Percentiles rank a stretch among this genome's conserved stretches.
Evolutionary conservation across 2,888 invertebrate species (phyloP).

Genomic region (Aleiodes leptofemur): DNA sequence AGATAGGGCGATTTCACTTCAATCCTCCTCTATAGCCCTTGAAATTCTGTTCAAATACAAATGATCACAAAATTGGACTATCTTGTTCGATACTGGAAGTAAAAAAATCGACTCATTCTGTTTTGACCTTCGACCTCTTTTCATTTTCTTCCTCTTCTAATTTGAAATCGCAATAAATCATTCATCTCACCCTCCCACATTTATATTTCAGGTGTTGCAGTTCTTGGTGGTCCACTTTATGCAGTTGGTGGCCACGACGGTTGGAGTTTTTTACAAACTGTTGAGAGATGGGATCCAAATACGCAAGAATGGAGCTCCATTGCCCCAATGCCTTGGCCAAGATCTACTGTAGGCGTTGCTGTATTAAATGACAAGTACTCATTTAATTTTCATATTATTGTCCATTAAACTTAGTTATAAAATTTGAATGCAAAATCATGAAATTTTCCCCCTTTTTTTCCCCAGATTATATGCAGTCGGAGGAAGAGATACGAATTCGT

Average conservation of each 20-base stretch:
- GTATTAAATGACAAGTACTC: conserved; percentile 84
- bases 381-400: not conserved
- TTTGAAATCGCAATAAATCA: not conserved
- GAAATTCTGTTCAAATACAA: too few species aligned
- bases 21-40: too few species aligned
- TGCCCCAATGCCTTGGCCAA: conserved; percentile 91
- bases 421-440: too few species aligned
- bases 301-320: conserved; percentile 93
- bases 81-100: too few species aligned
- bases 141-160: not conserved
- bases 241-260: conserved; percentile 98
- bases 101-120: too few species aligned
- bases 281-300: conserved; percentile 94
- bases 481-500: conserved; percentile 93
- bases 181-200: not conserved
- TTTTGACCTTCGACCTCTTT: too few species aligned
- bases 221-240: conserved; percentile 90
- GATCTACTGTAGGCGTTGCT: conserved; percentile 94
- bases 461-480: conserved; percentile 91
- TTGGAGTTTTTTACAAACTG: conserved; percentile 95
- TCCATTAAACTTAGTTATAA: too few species aligned
- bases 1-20: too few species aligned
- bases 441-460: not conserved
- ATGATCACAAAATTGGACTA: too few species aligned
- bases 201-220: conserved; percentile 78